Evolutionary conservation across 2,797 vertebrate genomes (phyloP).

Genomic region (Sebastes hubbsi): DNA sequence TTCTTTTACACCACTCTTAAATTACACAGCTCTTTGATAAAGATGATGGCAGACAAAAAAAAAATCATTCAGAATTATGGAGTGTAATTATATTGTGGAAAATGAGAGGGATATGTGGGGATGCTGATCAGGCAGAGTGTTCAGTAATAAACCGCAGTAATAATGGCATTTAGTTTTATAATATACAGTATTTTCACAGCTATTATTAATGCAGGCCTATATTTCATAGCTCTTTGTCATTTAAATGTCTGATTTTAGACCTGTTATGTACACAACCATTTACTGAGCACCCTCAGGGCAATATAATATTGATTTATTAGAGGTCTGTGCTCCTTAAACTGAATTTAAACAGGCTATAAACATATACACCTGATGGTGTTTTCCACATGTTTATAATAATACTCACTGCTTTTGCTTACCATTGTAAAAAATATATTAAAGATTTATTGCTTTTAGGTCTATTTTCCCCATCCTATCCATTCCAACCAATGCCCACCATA

Average conservation of each 20-base stretch:
- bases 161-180: conserved; percentile 15
- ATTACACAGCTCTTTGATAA: conserved; percentile 21
- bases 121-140: conserved; percentile 23
- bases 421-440: neutral
- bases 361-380: neutral
- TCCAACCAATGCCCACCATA: neutral
- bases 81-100: conserved; percentile 3
- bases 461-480: neutral
- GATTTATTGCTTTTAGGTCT: neutral
- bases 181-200: neutral
- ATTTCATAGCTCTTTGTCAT: conserved; percentile 1
- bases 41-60: neutral
- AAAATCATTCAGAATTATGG: conserved; percentile 3
- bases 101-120: neutral
- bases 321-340: neutral
- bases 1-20: neutral
- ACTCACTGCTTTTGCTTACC: neutral
- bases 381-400: neutral
- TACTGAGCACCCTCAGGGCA: neutral
- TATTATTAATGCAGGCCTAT: neutral
- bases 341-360: neutral
- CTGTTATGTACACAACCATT: neutral
- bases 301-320: neutral
- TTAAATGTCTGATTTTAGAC: neutral
- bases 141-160: conserved; percentile 11